phyloP scores from a whole-genome alignment of 35 echinoderm and acorn worm species.

The Antedon bifida region DNA sequence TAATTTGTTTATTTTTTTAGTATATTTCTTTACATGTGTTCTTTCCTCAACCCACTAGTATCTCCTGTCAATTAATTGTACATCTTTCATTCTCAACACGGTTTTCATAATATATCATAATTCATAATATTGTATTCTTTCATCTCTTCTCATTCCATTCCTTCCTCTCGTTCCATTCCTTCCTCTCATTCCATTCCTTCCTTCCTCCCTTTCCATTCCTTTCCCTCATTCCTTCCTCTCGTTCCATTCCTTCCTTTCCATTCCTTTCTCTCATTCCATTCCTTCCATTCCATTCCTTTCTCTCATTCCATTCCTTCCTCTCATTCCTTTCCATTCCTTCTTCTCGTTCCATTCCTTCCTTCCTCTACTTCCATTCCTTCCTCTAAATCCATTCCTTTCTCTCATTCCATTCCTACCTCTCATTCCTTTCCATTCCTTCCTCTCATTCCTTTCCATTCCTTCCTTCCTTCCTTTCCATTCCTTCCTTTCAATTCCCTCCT shows the following conservation, averaged over 20 bases:
- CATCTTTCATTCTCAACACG: no score
- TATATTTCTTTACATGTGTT: no score
- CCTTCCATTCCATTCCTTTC: not conserved
- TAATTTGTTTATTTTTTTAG: no score
- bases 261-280: not conserved
- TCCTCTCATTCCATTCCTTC: not conserved
- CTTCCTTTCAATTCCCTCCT: not conserved
- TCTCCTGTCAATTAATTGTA: no score
- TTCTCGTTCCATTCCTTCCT: not conserved
- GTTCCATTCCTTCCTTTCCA: not conserved
- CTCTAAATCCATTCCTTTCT: not conserved
- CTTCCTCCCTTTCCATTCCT: not conserved
- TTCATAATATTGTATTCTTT: no score
- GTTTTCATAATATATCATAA: no score
- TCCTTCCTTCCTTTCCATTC: not conserved
- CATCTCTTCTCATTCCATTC: not conserved
- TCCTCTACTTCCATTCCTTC: not conserved
- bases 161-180: not conserved
- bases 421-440: not conserved
- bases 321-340: not conserved
- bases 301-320: not conserved
- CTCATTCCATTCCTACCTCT: not conserved
- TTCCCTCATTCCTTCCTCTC: not conserved
- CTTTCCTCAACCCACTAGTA: no score
- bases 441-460: not conserved